Evolutionary conservation across 1,140 invertebrate species (phyloP), one percentile per base, ranked within the genome.

Genomic region (Delia radicum): DNA sequence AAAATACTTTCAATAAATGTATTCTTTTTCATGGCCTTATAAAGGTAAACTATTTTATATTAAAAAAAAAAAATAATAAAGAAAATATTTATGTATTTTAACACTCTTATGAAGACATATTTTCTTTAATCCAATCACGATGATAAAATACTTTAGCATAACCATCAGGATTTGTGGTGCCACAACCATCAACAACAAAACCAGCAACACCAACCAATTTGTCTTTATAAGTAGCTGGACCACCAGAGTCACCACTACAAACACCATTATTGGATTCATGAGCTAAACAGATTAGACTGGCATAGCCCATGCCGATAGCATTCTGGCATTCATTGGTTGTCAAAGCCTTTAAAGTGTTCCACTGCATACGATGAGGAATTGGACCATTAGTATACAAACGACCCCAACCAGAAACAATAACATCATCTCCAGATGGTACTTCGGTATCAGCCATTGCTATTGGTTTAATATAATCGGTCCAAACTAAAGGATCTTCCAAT

Each of bases 91-190:
- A 31, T n/a, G 5, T 2, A 65, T 29, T 33, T 33, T 15, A 42
- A 42, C n/a, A n/a, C n/a, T n/a, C n/a, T 42, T 13, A 42, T 67
- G 12, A 4, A 29, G 28, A 5, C 73, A 74, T 31, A 37, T 74
- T 48, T 37, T 29, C 62, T 21, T 10, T 18, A 27, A 90, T 87
- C 89, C 89, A 90, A 1, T 86, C 75, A 0, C 76, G 69, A 74
- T 88, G 89, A 26, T 84, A 77, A 15, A 80, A 80, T 0, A 90
- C 80, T 77, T 86, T 86, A 4, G 88, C 87, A 67, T 87, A 91
- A 21, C 91, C 90, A 77, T 91, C 90, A 7, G 90, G 90, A 74
- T 82, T 55, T 0, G 24, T 62, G 29, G 73, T 77, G 6, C 78
- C 79, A 42, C 84, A 86, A 27, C 81, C 80, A 26, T 67, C 65